These are phyloP conservation scores for Microhierax caerulescens DNA, from an alignment of 2,797 vertebrate species.

Conservation along the genomic window DNA sequence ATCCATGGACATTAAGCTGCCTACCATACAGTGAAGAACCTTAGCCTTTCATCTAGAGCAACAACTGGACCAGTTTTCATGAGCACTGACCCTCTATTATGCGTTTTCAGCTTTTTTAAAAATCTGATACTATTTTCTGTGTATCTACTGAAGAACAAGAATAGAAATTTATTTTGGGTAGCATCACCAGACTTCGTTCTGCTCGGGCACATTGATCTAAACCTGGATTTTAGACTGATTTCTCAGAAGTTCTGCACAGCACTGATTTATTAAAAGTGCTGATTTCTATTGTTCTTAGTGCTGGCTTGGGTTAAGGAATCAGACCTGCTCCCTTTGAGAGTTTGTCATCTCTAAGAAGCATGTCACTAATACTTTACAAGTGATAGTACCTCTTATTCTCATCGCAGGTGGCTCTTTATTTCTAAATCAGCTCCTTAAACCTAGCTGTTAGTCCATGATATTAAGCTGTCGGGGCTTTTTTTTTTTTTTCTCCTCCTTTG, in stretches of 20 bases:
- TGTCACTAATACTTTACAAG: background rate
- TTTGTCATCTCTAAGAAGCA: background rate
- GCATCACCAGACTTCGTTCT: background rate
- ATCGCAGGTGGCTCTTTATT: background rate
- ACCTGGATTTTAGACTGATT: background rate
- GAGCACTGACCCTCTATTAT: background rate
- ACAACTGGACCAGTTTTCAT: background rate
- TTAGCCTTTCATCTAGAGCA: background rate
- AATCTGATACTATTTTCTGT: background rate
- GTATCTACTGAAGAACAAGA: background rate
- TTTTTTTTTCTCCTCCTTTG: background rate
- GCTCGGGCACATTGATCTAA: background rate
- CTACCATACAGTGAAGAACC: background rate
- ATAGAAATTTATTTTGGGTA: background rate
- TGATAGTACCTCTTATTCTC: background rate
- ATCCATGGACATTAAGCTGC: background rate
- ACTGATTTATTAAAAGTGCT: background rate
- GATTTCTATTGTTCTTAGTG: background rate
- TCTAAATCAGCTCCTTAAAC: background rate
- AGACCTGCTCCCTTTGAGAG: background rate
- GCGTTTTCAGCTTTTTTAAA: background rate
- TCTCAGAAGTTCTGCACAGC: background rate
- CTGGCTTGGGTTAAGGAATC: background rate
- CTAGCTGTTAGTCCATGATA: background rate
- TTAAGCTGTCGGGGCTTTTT: background rate